phyloP scores from a whole-genome alignment of 2,888 invertebrate genomes.

The Cosmopolites sordidus region DNA sequence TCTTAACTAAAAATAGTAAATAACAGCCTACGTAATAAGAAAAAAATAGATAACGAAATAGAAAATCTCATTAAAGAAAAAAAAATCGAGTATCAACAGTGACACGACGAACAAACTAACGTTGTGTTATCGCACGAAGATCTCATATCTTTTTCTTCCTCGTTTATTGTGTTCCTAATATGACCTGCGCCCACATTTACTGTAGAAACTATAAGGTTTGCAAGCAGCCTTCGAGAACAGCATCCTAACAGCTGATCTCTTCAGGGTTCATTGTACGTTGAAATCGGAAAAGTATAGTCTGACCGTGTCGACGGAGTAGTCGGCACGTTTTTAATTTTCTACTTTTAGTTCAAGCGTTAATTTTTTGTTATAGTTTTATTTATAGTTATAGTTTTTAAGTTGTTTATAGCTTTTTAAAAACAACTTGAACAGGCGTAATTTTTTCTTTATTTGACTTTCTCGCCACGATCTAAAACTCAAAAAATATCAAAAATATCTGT shows the following conservation, averaged over 20 bases:
- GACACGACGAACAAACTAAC: neutral
- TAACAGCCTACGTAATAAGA: neutral
- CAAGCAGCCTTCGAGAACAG: conserved; percentile 15
- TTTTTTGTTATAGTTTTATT: neutral
- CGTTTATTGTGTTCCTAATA: conserved; percentile 18
- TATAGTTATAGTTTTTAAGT: neutral
- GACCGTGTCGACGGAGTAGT: conserved; percentile 10
- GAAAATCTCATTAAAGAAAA: neutral
- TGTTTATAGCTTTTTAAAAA: too few relatives aligned
- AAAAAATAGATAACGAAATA: too few relatives aligned
- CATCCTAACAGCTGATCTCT: conserved; percentile 26
- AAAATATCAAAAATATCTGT: too few relatives aligned
- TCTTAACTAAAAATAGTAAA: neutral
- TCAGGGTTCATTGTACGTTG: conserved; percentile 25
- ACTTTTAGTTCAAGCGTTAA: too few relatives aligned
- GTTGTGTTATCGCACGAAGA: conserved; percentile 3
- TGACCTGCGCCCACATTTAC: conserved; percentile 19
- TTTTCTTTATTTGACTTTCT: too few relatives aligned
- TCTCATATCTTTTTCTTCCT: conserved; percentile 13
- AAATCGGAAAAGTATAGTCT: conserved; percentile 6
- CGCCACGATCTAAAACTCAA: too few relatives aligned
- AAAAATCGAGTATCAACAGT: neutral
- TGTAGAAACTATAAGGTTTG: conserved; percentile 9
- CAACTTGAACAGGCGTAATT: too few relatives aligned
- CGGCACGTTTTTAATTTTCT: neutral